Conservation (phyloP, 2,797 vertebrate species). For the Caiman crocodilus region DNA sequence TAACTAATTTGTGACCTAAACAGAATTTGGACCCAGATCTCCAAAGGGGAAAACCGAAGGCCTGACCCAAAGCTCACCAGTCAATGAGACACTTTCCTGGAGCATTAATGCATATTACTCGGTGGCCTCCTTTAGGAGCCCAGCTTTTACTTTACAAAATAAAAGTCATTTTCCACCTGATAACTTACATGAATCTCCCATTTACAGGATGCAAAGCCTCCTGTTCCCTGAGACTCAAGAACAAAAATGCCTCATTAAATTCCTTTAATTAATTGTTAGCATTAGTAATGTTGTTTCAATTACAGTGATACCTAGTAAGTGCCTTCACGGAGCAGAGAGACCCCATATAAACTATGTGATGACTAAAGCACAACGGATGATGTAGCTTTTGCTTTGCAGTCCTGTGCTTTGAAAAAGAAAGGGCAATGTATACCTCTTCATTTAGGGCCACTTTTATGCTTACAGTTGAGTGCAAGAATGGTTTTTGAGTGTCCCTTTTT, state of each 20-base stretch:
- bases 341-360: not conserved
- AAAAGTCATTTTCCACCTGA: no score
- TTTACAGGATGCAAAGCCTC: not conserved
- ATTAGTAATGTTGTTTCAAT: not conserved
- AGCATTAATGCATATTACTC: no score
- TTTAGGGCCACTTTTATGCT: accelerated
- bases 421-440: not conserved
- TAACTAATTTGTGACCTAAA: not conserved
- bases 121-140: no score
- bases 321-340: not conserved
- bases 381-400: not conserved
- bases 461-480: not conserved
- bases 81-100: not conserved
- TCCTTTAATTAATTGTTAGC: not conserved
- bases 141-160: no score
- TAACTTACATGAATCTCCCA: not conserved
- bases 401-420: not conserved
- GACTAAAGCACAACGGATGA: not conserved
- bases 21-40: not conserved
- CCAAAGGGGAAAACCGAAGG: not conserved
- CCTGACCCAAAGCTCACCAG: not conserved
- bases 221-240: not conserved
- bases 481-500: not conserved
- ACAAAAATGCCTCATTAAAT: not conserved
- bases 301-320: not conserved